Percentiles rank a stretch among this genome's conserved stretches.
Conservation (phyloP, 2,888 invertebrate species). For the Linyphia triangularis region DNA sequence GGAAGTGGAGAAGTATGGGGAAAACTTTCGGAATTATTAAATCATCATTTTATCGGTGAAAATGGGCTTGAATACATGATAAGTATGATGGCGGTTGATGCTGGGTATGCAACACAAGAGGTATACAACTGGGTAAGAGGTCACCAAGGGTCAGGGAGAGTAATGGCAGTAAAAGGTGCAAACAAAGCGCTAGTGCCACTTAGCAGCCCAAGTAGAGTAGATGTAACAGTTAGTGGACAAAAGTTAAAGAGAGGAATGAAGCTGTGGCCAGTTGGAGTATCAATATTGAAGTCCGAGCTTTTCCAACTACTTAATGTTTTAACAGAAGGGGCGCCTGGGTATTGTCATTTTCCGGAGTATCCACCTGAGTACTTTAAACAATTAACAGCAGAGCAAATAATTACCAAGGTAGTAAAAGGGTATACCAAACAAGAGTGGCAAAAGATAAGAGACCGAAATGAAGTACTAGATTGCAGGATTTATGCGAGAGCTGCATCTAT, state of each 20-base stretch:
- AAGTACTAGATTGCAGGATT: too few species aligned
- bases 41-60: slow-evolving; percentile 22
- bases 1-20: slow-evolving; percentile 4
- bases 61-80: slow-evolving; percentile 17
- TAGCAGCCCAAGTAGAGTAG: slow-evolving; percentile 1
- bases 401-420: too few species aligned
- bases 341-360: too few species aligned
- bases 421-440: too few species aligned
- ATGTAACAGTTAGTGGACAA: slow-evolving; percentile 3
- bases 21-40: slow-evolving; percentile 5
- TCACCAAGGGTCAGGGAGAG: background rate
- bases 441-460: too few species aligned
- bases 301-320: too few species aligned
- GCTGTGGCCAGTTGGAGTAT: background rate
- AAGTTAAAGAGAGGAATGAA: background rate
- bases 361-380: too few species aligned
- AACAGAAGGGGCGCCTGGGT: too few species aligned
- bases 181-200: slow-evolving; percentile 13
- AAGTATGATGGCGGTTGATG: slow-evolving; percentile 12
- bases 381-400: too few species aligned
- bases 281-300: too few species aligned
- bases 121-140: slow-evolving; percentile 13
- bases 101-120: slow-evolving; percentile 1
- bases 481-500: too few species aligned
- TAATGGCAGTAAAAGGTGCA: slow-evolving; percentile 13